phyloP scores from a whole-genome alignment of 2,113 vertebrate genomes.

The Dasyprocta punctata region DNA sequence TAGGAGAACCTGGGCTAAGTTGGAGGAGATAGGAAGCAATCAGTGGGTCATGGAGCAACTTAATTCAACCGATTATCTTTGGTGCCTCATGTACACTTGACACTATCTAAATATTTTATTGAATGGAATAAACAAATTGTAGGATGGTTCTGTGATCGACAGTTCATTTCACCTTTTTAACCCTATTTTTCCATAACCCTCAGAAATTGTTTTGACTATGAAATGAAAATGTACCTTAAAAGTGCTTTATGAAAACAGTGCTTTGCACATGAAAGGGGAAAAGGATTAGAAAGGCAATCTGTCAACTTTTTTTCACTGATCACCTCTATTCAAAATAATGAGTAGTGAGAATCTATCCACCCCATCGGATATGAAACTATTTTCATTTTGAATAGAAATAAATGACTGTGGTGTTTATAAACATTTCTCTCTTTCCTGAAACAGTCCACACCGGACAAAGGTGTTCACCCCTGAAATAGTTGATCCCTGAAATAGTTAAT shows the following conservation, averaged over 20 bases:
- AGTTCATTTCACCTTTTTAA: background rate
- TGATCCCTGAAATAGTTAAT: background rate
- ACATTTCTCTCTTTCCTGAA: conserved; percentile 46
- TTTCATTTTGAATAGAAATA: conserved; percentile 52
- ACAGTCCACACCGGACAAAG: background rate
- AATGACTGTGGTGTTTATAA: background rate
- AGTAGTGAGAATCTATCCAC: background rate
- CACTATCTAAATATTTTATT: background rate
- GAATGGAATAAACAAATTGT: background rate
- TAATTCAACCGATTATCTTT: background rate
- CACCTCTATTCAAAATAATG: conserved; percentile 48
- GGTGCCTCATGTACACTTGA: background rate
- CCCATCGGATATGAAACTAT: background rate
- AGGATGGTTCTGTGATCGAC: background rate
- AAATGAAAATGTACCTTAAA: background rate
- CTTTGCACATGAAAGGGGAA: background rate
- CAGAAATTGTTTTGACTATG: background rate
- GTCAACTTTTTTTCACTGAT: background rate
- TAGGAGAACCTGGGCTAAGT: background rate
- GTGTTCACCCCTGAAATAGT: background rate
- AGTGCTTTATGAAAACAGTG: conserved; percentile 5
- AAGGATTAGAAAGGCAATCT: background rate
- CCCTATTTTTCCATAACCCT: background rate
- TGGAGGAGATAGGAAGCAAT: background rate
- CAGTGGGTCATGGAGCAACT: background rate